Percentiles rank a stretch among this genome's conserved stretches.
phyloP scores from a whole-genome alignment of 2,797 vertebrate species.

The Tokudaia tokunoshimensis region DNA sequence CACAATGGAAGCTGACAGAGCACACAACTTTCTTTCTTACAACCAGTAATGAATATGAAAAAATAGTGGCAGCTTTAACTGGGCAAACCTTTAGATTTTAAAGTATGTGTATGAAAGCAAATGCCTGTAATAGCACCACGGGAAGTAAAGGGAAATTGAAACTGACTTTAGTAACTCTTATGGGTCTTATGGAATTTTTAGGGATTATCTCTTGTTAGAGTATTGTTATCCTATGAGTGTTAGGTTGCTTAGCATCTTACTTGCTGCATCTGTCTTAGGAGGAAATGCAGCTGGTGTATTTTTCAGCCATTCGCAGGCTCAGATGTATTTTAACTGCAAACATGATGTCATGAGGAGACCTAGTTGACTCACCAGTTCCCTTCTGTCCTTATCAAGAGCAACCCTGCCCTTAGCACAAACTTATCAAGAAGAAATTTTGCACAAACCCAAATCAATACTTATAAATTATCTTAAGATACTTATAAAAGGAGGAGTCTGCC shows the following conservation, averaged over 20 bases:
- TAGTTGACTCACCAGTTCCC: not conserved
- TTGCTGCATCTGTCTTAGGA: not conserved
- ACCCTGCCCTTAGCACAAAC: not conserved
- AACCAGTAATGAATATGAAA: slow-evolving; percentile 15
- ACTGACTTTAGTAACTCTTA: not conserved
- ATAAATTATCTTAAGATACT: not conserved
- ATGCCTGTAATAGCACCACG: not conserved
- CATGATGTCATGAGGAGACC: not conserved
- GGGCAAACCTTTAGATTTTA: not conserved
- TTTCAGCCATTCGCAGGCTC: not conserved
- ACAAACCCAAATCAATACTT: not conserved
- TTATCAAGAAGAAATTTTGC: not conserved
- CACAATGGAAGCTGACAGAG: slow-evolving; percentile 43
- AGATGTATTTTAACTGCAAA: not conserved
- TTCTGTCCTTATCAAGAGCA: not conserved
- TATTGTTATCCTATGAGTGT: not conserved
- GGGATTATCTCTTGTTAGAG: not conserved
- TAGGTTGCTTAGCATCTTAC: not conserved
- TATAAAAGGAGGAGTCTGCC: not conserved
- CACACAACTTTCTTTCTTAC: slow-evolving; percentile 49
- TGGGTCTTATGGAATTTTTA: not conserved
- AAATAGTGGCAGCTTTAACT: slow-evolving; percentile 23
- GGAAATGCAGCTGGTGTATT: not conserved
- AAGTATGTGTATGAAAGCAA: slow-evolving; percentile 19
- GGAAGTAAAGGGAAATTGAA: not conserved